Evolutionary conservation across 1,140 invertebrate genomes (phyloP).

Genomic region (Drosophila baimaii): DNA sequence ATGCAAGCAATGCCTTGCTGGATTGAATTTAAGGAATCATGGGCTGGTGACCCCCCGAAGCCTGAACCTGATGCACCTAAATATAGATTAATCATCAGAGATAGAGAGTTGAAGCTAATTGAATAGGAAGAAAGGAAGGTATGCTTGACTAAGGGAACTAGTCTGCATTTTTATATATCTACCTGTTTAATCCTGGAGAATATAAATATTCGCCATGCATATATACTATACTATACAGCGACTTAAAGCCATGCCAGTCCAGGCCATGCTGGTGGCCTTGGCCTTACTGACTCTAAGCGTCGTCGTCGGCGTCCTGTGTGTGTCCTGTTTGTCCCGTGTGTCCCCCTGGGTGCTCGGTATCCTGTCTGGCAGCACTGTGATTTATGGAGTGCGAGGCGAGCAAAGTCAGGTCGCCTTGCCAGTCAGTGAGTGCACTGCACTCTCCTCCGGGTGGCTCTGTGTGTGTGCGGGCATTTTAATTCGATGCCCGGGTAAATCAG

Average conservation of each 20-base stretch:
- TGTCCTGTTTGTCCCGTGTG: constrained; percentile 2
- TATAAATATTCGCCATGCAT: neutral
- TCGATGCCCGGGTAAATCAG: constrained; percentile 46
- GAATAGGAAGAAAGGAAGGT: neutral
- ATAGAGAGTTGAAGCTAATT: neutral
- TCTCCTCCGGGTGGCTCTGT: too few species aligned
- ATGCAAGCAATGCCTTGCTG: neutral
- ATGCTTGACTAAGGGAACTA: neutral
- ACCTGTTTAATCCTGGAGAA: neutral
- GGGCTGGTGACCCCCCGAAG: neutral
- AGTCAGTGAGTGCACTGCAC: constrained; percentile 33
- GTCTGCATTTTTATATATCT: neutral
- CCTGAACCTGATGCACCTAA: constrained; percentile 2
- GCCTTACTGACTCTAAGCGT: constrained; percentile 27
- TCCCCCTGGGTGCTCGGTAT: neutral
- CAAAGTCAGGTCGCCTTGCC: constrained; percentile 10
- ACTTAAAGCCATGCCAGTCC: neutral
- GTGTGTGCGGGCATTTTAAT: constrained; percentile 44
- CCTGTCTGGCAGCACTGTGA: constrained; percentile 33
- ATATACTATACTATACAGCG: too few species aligned
- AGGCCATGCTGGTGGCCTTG: constrained; percentile 38
- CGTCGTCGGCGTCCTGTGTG: neutral
- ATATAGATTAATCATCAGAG: constrained; percentile 27
- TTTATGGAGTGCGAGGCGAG: constrained; percentile 60
- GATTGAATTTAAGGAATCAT: neutral